Evolutionary conservation across 2,113 vertebrate species (phyloP), one percentile per base, ranked within the genome.

Genomic region (Thomomys bottae): DNA sequence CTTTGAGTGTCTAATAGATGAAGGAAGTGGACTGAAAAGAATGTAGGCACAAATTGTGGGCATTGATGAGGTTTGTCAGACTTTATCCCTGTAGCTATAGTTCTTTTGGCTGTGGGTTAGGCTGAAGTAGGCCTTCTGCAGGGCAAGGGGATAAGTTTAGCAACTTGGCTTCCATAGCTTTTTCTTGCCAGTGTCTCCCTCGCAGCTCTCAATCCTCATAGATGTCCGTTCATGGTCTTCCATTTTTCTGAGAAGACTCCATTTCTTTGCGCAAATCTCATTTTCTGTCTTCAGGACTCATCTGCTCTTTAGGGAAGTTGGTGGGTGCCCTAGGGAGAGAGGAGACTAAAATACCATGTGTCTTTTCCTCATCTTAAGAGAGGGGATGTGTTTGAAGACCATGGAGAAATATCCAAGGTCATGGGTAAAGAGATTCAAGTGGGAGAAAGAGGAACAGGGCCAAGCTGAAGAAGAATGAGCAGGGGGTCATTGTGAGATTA

Each of bases 11-110:
- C 7, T 71, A 70, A 91, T 93, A 79, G 70, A 70, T 30, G 75
- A 67, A 82, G 85, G 67, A 32, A 80, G 14, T 2, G 28, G 9
- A 85, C 38, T 68, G 67, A 79, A 91, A 87, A 95, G 72, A 73
- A 45, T 66, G 92, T 77, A 96, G 76, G 84, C 57, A 89, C 85
- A 87, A 70, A 94, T 83, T 40, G n/a, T 81, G 9, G 79, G 42
- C 71, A 70, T 81, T 61, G 45, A 94, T 87, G 85, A 38, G 45
- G 67, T 87, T 84, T 94, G 87, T 91, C 90, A 95, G 40, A 34
- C 64, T 88, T 79, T 14, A 20, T 89, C 72, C 77, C 73, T 71
- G 23, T 54, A 84, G 61, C 36, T 42, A 34, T 2, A 1, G 38
- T 78, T 94, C 87, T 66, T 88, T 93, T 84, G 80, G 71, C 70